Conservation (phyloP, 2,113 vertebrate species). For the Periophthalmus modestus region DNA sequence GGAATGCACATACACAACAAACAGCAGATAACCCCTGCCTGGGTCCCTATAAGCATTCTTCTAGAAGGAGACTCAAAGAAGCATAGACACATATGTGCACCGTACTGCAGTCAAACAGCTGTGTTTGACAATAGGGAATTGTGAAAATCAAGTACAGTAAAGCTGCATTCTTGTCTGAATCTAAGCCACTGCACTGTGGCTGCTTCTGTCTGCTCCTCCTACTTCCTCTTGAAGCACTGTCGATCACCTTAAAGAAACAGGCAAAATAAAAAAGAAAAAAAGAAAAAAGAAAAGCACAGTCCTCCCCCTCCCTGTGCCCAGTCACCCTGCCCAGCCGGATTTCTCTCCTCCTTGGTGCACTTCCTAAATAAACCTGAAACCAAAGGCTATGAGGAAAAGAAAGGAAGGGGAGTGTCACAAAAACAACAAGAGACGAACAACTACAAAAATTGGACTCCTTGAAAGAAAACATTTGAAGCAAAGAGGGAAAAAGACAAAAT, state of each 20-base stretch:
- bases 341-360: slow-evolving; percentile 71
- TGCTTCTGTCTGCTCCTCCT: slow-evolving; percentile 63
- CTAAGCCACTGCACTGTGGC: slow-evolving; percentile 54
- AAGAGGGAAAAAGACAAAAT: slow-evolving; percentile 8
- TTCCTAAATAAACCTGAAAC: slow-evolving; percentile 78
- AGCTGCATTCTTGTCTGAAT: slow-evolving; percentile 75
- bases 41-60: slow-evolving; percentile 46
- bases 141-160: slow-evolving; percentile 66
- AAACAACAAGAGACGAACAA: slow-evolving; percentile 57
- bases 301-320: slow-evolving; percentile 43
- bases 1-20: slow-evolving; percentile 53
- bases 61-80: slow-evolving; percentile 14
- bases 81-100: slow-evolving; percentile 11
- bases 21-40: slow-evolving; percentile 43
- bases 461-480: slow-evolving; percentile 33
- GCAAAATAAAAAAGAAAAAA: slow-evolving; percentile 44
- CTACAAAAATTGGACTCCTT: slow-evolving; percentile 50
- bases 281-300: neutral
- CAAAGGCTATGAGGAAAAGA: slow-evolving; percentile 43
- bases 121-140: slow-evolving; percentile 42
- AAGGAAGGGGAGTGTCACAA: slow-evolving; percentile 64
- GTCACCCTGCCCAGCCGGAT: slow-evolving; percentile 66
- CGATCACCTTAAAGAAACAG: slow-evolving; percentile 62
- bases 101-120: slow-evolving; percentile 34
- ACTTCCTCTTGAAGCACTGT: slow-evolving; percentile 69